Evolutionary conservation across 2,113 vertebrate species (phyloP).

Genomic region (Sinocyclocheilus anshuiensis): DNA sequence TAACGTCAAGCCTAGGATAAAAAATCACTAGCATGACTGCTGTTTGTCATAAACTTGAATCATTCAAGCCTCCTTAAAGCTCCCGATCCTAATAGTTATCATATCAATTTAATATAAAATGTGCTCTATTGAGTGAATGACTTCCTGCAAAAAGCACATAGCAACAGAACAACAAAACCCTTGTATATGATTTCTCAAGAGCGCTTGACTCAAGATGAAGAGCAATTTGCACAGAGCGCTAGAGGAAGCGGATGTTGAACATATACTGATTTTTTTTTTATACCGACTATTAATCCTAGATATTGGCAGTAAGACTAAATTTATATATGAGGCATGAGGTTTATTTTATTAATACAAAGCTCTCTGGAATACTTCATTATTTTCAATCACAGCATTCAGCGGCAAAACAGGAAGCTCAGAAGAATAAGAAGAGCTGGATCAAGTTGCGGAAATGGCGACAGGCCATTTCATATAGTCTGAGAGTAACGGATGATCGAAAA

Average conservation of each 20-base stretch:
- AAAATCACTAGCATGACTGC: background rate
- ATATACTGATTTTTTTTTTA: too few relatives aligned
- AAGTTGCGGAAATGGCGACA: too few relatives aligned
- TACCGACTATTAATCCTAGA: background rate
- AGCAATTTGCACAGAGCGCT: background rate
- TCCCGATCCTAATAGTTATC: background rate
- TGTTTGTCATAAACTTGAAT: background rate
- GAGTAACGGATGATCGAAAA: too few relatives aligned
- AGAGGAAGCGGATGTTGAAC: background rate
- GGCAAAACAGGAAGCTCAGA: too few relatives aligned
- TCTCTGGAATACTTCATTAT: too few relatives aligned
- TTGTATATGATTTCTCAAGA: background rate
- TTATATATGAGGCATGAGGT: background rate
- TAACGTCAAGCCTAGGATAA: background rate
- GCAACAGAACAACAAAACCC: constrained; percentile 2
- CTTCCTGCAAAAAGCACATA: background rate
- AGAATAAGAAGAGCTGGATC: too few relatives aligned
- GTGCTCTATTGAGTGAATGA: background rate
- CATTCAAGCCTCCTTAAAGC: background rate
- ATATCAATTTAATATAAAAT: background rate
- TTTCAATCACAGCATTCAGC: too few relatives aligned
- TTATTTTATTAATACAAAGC: too few relatives aligned
- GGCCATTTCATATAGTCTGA: too few relatives aligned
- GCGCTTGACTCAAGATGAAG: background rate
- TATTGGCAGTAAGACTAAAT: background rate